Conservation (phyloP, 2,797 vertebrate species). For the Catamblyrhynchus diadema region DNA sequence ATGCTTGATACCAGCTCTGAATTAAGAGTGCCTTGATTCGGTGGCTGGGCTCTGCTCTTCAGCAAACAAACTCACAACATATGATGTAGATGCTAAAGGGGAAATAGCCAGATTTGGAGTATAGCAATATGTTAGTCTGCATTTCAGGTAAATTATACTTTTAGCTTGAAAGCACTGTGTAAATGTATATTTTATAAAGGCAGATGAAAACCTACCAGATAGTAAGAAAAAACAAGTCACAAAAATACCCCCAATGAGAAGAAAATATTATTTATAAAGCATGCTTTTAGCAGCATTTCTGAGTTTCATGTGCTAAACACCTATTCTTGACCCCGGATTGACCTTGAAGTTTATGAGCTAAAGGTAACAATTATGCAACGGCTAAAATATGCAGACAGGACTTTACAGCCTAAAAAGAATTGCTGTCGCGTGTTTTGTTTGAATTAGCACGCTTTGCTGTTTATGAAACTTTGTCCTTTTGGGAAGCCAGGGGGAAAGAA, state of each 20-base stretch:
- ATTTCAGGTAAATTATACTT: background rate
- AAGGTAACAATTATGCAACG: slow-evolving; percentile 74
- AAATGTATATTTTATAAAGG: background rate
- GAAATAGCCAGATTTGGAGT: background rate
- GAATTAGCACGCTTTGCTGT: slow-evolving; percentile 63
- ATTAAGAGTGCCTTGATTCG: background rate
- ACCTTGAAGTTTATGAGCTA: slow-evolving; percentile 72
- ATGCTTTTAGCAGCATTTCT: slow-evolving; percentile 17
- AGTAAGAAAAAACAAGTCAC: background rate
- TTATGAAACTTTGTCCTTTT: slow-evolving; percentile 50
- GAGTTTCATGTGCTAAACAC: slow-evolving; percentile 57
- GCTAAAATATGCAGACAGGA: slow-evolving; percentile 72
- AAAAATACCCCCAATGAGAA: background rate
- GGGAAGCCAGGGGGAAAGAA: background rate
- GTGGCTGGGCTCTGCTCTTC: background rate
- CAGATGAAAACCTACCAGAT: background rate
- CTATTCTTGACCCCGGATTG: slow-evolving; percentile 54
- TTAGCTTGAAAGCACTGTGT: background rate
- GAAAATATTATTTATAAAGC: slow-evolving; percentile 25
- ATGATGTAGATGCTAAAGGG: background rate
- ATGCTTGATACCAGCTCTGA: background rate
- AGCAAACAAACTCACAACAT: background rate
- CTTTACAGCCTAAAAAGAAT: slow-evolving; percentile 60
- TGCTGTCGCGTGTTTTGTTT: slow-evolving; percentile 68
- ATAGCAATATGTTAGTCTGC: background rate